Base-by-base conservation (phyloP, 2,797 vertebrate genomes). In the Carapus acus region DNA sequence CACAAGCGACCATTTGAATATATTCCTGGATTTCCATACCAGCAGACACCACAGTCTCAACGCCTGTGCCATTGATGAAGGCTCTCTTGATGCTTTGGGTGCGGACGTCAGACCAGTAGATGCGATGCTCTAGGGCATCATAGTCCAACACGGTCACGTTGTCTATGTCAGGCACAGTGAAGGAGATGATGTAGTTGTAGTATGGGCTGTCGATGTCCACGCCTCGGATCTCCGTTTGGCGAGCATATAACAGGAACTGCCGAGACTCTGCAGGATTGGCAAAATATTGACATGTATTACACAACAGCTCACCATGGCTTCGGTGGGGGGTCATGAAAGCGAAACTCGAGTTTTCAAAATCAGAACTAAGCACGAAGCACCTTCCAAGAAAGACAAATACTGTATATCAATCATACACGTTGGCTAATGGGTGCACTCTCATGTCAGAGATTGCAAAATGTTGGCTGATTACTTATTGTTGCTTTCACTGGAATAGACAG, bases 151-250 rank as follows among this genome's bases (percentile, higher is more conserved):
- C 95, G 0, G 95, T 97, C 65, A 98, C 96, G 0, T 98, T 98
- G 79, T 98, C 95, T 0, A 98, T 97, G 77, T 96, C 95, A 0
- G 95, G 96, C 74, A 96, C 93, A 0, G 94, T 97, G 88, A 98
- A 98, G 70, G 96, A 97, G 86, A 95, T 97, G 78, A 98, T 97
- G 78, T 97, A 96, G 83, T 97, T 98, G 86, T 95, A 98, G 84
- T 98, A 96, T 0, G 96, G 95, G 75, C 94, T 95, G 23, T 97
- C 93, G 0, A 98, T 89, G 82, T 97, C 94, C 83, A 98, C 96
- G 0, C 96, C 96, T 14, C 94, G 83, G 76, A 98, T 98, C 87
- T 98, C 96, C 71, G 94, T 97, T 88, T 97, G 95, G 39, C 95
- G 91, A 0, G 95, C 93, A 0, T 98, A 98, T 53, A 98, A 89